Base-by-base conservation (phyloP, 2,888 invertebrate genomes). In the Thumatha senex region DNA sequence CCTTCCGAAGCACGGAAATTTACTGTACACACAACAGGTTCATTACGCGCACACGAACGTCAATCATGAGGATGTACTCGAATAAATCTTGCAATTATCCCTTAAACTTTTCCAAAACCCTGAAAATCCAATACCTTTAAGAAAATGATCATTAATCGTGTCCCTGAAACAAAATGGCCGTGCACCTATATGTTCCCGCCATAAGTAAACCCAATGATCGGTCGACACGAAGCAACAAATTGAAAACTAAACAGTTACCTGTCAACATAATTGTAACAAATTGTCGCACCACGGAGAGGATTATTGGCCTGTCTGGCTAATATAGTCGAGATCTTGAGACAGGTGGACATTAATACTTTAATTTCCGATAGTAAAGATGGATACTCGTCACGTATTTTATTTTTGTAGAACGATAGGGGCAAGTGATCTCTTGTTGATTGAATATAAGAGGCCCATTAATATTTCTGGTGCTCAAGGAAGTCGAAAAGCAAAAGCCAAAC, bases 231-330 rank as follows among this genome's bases (percentile, higher is more conserved):
- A 45, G 33, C 18, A 29, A 48, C 56, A 67, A 63, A 67, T 67
- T 61, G 66, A 54, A 56, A 61, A 47, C 58, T 51, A 53, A 67
- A 60, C 45, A 56, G 54, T 59, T 43, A 39, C 42, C 55, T 55
- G 67, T 59, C 69, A 13, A 13, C 35, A 51, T 70, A 62, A 70
- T 70, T 65, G 70, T 63, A 57, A 70, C 63, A 63, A 59, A 70
- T 69, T 31, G 69, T 48, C 15, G 14, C 45, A 35, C 34, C 34
- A 12, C 43, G 43, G 52, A 2, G 31, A 40, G 52, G 48, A 67
- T 67, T 66, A 56, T 18, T 51, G 47, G 38, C 8, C 39, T 43
- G 33, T 34, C 36, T 43, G 41, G 44, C 53, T 56, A 61, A 60
- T 58, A 54, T 56, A 63, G 11, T 24, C 30, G 18, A 15, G 39